Evolutionary conservation across 1,140 invertebrate genomes (phyloP), one percentile per base, ranked within the genome.

Genomic region (Caerostris darwini): DNA sequence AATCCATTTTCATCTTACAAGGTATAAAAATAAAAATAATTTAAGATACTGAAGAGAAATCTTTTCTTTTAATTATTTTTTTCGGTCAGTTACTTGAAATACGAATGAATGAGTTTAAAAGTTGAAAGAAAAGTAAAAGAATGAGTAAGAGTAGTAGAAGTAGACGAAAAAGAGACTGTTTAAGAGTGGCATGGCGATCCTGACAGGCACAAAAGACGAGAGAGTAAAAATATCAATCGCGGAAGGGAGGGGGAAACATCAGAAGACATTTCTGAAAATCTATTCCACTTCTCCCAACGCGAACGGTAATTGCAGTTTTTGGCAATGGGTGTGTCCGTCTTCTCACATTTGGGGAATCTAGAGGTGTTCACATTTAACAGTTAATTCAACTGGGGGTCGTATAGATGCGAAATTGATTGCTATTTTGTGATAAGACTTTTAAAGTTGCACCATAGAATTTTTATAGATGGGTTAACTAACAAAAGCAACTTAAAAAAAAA

Each of bases 261-360:
- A 50, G 54, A 64, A 61, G n/a, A 83, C 61, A 50, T 90, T 58
- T 58, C 85, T 64, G 90, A 85, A 92, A 92, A 92, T 81, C 90
- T 61, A 92, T 92, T 92, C 81, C 90, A 67, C 82, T 92, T 92
- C n/a, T 85, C 19, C 50, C 82, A 92, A 92, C 77, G 50, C 71
- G 58, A 59, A 58, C n/a, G 58, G 81, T 92, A 92, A 92, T 92
- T 92, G 90, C 81, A 67, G 71, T 92, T 85, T 92, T 92, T 92
- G 82, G 81, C 81, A 85, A 56, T 81, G 90, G 90, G 90, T 85
- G 90, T 92, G 81, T 85, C 90, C 90, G 5, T 59, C 54, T 92
- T 92, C 90, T 92, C 90, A 92, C 90, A 85, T 92, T 92, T 67
- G 90, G 50, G 82, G 59, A 53, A 81, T 19, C 53, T 69, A 34